Percentiles rank a stretch among this genome's conserved stretches.
These are phyloP conservation scores for Pseudeuparius sepicola DNA, from an alignment of 2,888 invertebrate genomes.

Conservation along the genomic window DNA sequence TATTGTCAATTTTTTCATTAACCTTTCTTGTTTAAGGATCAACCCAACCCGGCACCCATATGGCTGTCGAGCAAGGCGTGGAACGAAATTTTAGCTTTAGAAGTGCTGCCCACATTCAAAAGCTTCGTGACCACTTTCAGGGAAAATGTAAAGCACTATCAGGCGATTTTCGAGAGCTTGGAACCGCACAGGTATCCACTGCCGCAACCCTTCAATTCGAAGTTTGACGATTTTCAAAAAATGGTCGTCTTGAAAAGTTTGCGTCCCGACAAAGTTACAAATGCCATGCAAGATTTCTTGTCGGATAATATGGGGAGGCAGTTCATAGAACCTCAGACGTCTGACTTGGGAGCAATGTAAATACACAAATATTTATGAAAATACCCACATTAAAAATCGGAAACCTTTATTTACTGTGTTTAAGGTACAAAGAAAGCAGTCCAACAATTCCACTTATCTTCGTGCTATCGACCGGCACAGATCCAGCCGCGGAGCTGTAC, in stretches of 20 bases:
- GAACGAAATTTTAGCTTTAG: slow-evolving; percentile 68
- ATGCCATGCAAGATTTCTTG: slow-evolving; percentile 69
- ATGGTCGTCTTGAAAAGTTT: slow-evolving; percentile 69
- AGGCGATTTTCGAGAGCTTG: slow-evolving; percentile 52
- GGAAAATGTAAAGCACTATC: slow-evolving; percentile 45
- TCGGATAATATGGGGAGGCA: slow-evolving; percentile 58
- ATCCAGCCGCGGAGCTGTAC: slow-evolving; percentile 72
- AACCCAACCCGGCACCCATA: slow-evolving; percentile 61
- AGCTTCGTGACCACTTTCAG: slow-evolving; percentile 54
- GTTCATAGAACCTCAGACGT: slow-evolving; percentile 79
- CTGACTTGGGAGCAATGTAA: slow-evolving; percentile 69
- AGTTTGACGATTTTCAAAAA: slow-evolving; percentile 62
- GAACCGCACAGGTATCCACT: slow-evolving; percentile 59
- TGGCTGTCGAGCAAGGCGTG: slow-evolving; percentile 78
- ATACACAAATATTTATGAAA: too few relatives aligned
- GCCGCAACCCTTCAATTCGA: slow-evolving; percentile 55
- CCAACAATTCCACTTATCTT: slow-evolving; percentile 64
- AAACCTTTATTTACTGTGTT: too few relatives aligned
- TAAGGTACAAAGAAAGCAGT: slow-evolving; percentile 45
- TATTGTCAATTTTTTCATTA: too few relatives aligned
- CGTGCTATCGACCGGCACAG: slow-evolving; percentile 82
- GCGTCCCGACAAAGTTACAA: slow-evolving; percentile 74
- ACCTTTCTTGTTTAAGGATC: slow-evolving; percentile 41
- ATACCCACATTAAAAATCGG: too few relatives aligned
- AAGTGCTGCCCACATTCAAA: slow-evolving; percentile 51